Base-by-base conservation (phyloP, 1,140 invertebrate species). In the Colletes gigas region DNA sequence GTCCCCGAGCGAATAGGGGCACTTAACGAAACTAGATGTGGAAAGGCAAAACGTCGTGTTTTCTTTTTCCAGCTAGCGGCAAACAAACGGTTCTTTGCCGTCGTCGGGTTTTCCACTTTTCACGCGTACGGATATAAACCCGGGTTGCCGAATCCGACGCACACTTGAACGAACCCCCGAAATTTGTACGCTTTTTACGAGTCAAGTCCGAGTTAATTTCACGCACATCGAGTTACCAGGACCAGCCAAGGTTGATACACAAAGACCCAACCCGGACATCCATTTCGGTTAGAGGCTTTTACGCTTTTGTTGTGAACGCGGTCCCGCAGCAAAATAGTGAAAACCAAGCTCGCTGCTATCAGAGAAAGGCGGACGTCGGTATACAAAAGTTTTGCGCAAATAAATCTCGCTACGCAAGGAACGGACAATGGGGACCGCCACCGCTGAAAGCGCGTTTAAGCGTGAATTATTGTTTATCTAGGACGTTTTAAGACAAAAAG, bases 401-500 rank as follows among this genome's bases (percentile, higher is more conserved):
- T 89, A 88, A 88, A 88, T 88, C 83, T 88, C 78, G 71, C 76
- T 70, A 76, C 82, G 80, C 82, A 82, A 84, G 85, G 84, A 84
- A 81, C 81, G 83, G 83, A 89, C 88, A 89, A 89, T 88, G 79
- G 86, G 10, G 62, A 77, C 30, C 66, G 68, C 59, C 82, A 57
- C 19, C 72, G 85, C 72, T 88, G 86, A 88, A 88, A 88, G 82
- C 81, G 85, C 85, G 85, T 86, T 88, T 87, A 88, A 86, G 67
- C 86, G 86, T 88, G 85, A 88, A 88, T 88, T 88, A 88, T 88
- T 84, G 86, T 88, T 88, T 88, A 87, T 79, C 79, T 17, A 30
- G 82, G 52, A 63, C 82, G 82, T 70, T 86, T 76, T 84, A 86
- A 87, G 84, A 87, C 84, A 87, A 87, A 87, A 87, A 86, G 82